Conservation (phyloP, 2,888 invertebrate genomes). For the Drosophila nigricruria region DNA sequence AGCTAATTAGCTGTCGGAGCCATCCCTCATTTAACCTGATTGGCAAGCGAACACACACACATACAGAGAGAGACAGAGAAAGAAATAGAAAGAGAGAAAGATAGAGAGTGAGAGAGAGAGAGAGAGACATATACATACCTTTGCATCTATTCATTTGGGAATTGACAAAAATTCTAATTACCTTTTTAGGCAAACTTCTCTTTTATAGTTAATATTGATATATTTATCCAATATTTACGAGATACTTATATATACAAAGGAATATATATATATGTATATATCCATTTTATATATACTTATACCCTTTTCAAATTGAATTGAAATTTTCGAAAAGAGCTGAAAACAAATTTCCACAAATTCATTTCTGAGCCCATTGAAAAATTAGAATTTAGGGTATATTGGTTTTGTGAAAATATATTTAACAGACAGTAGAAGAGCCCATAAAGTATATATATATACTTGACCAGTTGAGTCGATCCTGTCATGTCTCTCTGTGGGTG, state of each 20-base stretch:
- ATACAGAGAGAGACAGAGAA: neutral
- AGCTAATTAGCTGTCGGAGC: conserved; percentile 50
- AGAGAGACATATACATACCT: neutral
- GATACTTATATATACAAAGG: neutral
- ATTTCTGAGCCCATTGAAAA: neutral
- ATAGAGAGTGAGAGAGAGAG: neutral
- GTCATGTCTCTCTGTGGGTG: no score
- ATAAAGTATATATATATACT: neutral
- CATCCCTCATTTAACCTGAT: conserved; percentile 25
- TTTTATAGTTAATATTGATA: neutral
- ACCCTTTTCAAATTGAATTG: neutral
- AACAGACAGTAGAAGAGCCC: neutral
- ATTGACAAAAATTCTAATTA: conserved; percentile 3
- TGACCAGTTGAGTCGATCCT: no score
- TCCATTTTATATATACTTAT: no score
- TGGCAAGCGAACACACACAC: neutral
- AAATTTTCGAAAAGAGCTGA: neutral
- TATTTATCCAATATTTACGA: neutral
- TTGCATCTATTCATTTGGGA: neutral
- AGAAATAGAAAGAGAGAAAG: neutral
- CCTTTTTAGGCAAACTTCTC: conserved; percentile 10
- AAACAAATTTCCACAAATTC: neutral
- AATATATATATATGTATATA: neutral
- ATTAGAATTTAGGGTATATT: neutral
- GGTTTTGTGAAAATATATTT: neutral